A percentile compares a stretch with the other conserved stretches of the same genome.
phyloP scores from a whole-genome alignment of 2,113 vertebrate species.

The Datnioides undecimradiatus region DNA sequence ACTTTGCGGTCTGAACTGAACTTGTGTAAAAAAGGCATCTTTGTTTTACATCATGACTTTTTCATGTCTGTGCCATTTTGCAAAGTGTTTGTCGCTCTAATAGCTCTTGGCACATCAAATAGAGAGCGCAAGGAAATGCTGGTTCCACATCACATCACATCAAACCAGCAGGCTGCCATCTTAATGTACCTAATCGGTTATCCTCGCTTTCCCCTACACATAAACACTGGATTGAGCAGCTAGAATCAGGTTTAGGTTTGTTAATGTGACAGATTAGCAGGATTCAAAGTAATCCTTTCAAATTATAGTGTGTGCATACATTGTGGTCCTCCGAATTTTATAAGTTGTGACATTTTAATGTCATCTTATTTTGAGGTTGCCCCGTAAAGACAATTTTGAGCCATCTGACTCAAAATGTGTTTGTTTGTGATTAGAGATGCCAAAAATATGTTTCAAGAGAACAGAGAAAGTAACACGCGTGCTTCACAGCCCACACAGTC shows the following conservation, averaged over 20 bases:
- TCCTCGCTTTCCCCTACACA: constrained; percentile 6
- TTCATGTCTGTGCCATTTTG: not conserved
- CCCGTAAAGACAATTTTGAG: constrained; percentile 30
- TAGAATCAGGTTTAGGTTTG: constrained; percentile 16
- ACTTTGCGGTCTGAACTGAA: not conserved
- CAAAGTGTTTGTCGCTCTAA: constrained; percentile 30
- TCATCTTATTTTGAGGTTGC: constrained; percentile 32
- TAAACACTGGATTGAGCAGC: constrained; percentile 20
- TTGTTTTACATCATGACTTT: constrained; percentile 9
- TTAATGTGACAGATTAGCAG: constrained; percentile 13
- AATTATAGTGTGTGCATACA: not conserved
- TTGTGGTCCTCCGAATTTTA: constrained; percentile 1
- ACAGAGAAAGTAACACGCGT: constrained; percentile 42
- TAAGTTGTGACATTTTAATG: constrained; percentile 24
- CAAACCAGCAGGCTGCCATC: constrained; percentile 51
- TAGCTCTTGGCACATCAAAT: constrained; percentile 47
- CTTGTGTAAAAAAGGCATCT: not conserved
- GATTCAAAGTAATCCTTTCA: constrained; percentile 26
- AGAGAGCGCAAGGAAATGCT: constrained; percentile 39
- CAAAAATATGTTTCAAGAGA: constrained; percentile 64
- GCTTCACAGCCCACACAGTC: constrained; percentile 62
- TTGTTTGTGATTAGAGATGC: constrained; percentile 68
- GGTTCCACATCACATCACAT: constrained; percentile 52
- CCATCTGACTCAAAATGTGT: constrained; percentile 47
- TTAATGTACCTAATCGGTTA: constrained; percentile 47